Percentiles rank a stretch among this genome's conserved stretches.
Evolutionary conservation across 2,888 invertebrate species (phyloP).

Genomic region (Zhengitettix transpicula): DNA sequence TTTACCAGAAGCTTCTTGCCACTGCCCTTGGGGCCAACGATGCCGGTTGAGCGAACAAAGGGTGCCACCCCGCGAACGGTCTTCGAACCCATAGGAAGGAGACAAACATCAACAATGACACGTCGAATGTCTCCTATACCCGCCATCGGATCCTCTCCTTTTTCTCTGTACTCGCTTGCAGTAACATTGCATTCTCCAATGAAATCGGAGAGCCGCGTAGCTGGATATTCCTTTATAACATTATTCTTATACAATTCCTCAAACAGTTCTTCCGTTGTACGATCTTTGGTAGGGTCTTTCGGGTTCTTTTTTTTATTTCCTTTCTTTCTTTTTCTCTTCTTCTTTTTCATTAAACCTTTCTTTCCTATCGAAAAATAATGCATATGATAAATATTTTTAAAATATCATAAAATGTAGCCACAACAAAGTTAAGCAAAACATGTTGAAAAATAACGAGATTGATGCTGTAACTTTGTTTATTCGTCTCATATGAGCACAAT

Average conservation of each 20-base stretch:
- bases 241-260: conserved; percentile 52
- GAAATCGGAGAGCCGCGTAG: conserved; percentile 40
- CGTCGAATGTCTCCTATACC: conserved; percentile 40
- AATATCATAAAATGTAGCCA: no score
- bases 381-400: no score
- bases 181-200: conserved; percentile 51
- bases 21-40: conserved; percentile 49
- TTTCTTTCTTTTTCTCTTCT: conserved; percentile 23
- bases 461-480: no score
- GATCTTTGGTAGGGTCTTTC: conserved; percentile 45
- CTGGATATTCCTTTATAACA: conserved; percentile 45
- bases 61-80: conserved; percentile 20
- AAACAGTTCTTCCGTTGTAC: conserved; percentile 46
- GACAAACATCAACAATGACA: conserved; percentile 39
- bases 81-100: conserved; percentile 35
- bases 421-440: no score
- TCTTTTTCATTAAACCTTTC: conserved; percentile 20
- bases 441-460: no score
- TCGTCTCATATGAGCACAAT: no score
- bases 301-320: conserved; percentile 30
- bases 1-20: conserved; percentile 58
- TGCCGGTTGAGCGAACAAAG: conserved; percentile 38
- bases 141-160: conserved; percentile 29
- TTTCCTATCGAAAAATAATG: conserved; percentile 2
- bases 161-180: conserved; percentile 31